Evolutionary conservation across 2,113 vertebrate genomes (phyloP), one percentile per base, ranked within the genome.

Genomic region (Menura novaehollandiae): DNA sequence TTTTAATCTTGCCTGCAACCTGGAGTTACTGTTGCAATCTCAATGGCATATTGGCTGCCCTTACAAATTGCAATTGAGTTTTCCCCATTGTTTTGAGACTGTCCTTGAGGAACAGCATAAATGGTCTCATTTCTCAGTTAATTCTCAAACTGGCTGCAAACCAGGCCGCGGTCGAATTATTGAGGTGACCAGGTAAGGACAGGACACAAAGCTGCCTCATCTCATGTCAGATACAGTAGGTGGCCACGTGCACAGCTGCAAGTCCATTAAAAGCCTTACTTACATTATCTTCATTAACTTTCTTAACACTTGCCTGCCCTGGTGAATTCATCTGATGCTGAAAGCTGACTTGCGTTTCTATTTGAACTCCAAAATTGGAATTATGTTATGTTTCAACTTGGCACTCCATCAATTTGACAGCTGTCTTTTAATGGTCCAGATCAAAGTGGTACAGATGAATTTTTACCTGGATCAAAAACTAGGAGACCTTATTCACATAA

Each of bases 401-500:
- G 8, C 58, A 43, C 53, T 59, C 43, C 43, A 63, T 69, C 43
- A 90, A 7, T 80, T 71, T 77, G 69, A 55, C 85, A 88, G 60
- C 39, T 55, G 35, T 58, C 78, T 89, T 71, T 68, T 89, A 88
- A 80, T 6, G 2, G 17, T 67, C 3, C 18, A 80, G 37, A 88
- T 24, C 37, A 80, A 77, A 82, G 76, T 1, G 83, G 21, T 4
- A 77, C 6, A 80, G 46, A 44, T 37, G 0, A 47, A 59, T 73
- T 93, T 85, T 55, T 55, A 95, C 51, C 55, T 71, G 71, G 13
- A 83, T 73, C 85, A 76, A 80, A 89, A 91, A 82, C 32, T 19
- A 85, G 53, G 33, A 94, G 27, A 51, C 26, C 26, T 87, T 62
- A 88, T 44, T 73, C 66, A 76, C 32, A 33, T 24, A 24, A 62